Percentiles rank a stretch among this genome's conserved stretches.
Conservation (phyloP, 1,140 invertebrate species). For the Medauroidea extradentata region DNA sequence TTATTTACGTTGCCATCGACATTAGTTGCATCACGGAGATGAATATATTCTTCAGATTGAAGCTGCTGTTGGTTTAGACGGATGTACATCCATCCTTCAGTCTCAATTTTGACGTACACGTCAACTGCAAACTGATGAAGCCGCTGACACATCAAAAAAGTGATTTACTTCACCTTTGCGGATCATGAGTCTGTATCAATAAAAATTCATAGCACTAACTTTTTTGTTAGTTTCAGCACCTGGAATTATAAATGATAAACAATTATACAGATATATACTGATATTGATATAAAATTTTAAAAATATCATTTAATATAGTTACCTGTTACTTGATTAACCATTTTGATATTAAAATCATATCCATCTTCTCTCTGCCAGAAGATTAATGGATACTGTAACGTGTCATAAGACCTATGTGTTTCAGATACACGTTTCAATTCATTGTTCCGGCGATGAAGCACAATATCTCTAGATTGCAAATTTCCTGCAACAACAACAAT, state of each 20-base stretch:
- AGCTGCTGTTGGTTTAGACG: slow-evolving; percentile 37
- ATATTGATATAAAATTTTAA: too few relatives aligned
- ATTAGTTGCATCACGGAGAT: slow-evolving; percentile 33
- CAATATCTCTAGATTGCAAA: slow-evolving; percentile 40
- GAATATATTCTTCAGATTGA: slow-evolving; percentile 45
- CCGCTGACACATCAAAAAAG: too few relatives aligned
- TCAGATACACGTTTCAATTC: slow-evolving; percentile 28
- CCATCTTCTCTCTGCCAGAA: slow-evolving; percentile 10
- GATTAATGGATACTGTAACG: slow-evolving; percentile 41
- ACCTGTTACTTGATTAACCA: slow-evolving; percentile 8
- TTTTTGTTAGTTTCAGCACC: background rate
- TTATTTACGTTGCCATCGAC: slow-evolving; percentile 6
- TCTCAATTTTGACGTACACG: slow-evolving; percentile 41
- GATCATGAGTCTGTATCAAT: too few relatives aligned
- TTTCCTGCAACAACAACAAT: slow-evolving; percentile 41
- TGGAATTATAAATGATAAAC: too few relatives aligned
- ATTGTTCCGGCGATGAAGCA: slow-evolving; percentile 36
- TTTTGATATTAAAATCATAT: slow-evolving; percentile 11
- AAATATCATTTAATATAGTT: too few relatives aligned
- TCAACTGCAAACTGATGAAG: slow-evolving; percentile 34
- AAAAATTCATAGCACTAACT: too few relatives aligned
- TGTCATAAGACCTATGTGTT: slow-evolving; percentile 41
- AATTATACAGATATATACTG: too few relatives aligned
- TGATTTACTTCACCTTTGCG: too few relatives aligned
- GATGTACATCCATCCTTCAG: slow-evolving; percentile 34